Percentiles rank a stretch among this genome's conserved stretches.
Conservation (phyloP, 2,888 invertebrate genomes). For the Drosophila buzzatii region DNA sequence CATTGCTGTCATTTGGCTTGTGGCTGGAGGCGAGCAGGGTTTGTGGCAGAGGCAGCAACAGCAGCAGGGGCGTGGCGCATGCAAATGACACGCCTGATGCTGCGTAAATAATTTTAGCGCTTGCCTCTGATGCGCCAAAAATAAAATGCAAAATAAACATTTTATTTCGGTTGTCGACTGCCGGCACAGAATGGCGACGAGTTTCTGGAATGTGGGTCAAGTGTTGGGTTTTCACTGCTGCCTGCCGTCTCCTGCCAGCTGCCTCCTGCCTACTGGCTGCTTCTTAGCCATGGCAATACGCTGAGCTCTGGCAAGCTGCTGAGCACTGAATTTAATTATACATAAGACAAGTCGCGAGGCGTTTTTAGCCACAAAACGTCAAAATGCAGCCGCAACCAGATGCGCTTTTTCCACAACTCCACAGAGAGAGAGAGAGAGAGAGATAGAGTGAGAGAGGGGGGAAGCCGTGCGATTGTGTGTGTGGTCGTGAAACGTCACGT, state of each 20-base stretch:
- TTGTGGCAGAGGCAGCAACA: not conserved
- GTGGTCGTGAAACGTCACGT: constrained; percentile 69
- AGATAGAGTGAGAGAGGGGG: not conserved
- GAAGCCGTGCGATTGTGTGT: constrained; percentile 1
- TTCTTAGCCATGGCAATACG: constrained; percentile 12
- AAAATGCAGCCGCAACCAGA: constrained; percentile 50
- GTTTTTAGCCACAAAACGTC: constrained; percentile 49
- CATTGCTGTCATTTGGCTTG: constrained; percentile 53
- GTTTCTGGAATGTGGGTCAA: constrained; percentile 68
- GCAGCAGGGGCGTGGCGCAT: constrained; percentile 62
- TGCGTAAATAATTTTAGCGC: constrained; percentile 79
- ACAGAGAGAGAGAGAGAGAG: not conserved
- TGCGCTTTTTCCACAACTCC: constrained; percentile 48
- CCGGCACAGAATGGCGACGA: constrained; percentile 18
- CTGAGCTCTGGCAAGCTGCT: constrained; percentile 29
- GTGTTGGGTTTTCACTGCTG: constrained; percentile 40
- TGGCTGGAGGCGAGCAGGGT: constrained; percentile 9
- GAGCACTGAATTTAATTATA: constrained; percentile 61
- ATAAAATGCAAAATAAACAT: constrained; percentile 80
- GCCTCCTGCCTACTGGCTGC: not conserved
- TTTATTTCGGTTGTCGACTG: constrained; percentile 71
- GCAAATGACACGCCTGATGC: constrained; percentile 79
- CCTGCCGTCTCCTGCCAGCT: not conserved
- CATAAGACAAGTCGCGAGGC: constrained; percentile 52
- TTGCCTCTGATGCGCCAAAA: constrained; percentile 67